Conservation (phyloP, 2,888 invertebrate species). For the Trachelus troglodyta region DNA sequence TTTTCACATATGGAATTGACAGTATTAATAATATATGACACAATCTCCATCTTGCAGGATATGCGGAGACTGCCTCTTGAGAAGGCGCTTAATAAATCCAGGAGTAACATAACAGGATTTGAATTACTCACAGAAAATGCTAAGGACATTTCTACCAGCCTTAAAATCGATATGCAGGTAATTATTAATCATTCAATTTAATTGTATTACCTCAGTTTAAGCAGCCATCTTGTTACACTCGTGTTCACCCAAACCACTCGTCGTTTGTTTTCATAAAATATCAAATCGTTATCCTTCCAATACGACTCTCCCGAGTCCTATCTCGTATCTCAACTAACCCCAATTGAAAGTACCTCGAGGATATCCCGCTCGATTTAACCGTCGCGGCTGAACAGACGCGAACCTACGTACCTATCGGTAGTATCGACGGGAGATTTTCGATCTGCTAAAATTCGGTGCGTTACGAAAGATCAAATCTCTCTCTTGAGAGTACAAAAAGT, state of each 20-base stretch:
- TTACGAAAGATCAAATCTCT: background rate
- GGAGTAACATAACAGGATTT: constrained; percentile 53
- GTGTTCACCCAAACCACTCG: background rate
- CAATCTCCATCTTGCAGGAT: constrained; percentile 39
- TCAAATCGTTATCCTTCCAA: background rate
- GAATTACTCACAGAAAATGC: constrained; percentile 43
- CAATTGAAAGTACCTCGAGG: background rate
- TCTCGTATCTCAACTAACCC: constrained; percentile 4
- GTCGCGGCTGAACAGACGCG: background rate
- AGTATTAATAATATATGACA: background rate
- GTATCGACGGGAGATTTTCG: background rate
- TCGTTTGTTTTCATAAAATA: background rate
- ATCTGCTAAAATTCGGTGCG: background rate
- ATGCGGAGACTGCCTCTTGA: constrained; percentile 40
- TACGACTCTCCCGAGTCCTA: background rate
- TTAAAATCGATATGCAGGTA: constrained; percentile 6
- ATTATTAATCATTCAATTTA: background rate
- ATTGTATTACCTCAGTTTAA: background rate
- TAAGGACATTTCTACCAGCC: constrained; percentile 24
- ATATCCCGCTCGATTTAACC: constrained; percentile 7
- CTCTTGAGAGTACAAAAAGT: background rate
- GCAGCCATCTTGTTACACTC: background rate
- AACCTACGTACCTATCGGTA: background rate
- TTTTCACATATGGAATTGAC: background rate
- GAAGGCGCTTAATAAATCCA: constrained; percentile 40